Conservation (phyloP, 2,113 vertebrate genomes). For the Pseudopipra pipra region DNA sequence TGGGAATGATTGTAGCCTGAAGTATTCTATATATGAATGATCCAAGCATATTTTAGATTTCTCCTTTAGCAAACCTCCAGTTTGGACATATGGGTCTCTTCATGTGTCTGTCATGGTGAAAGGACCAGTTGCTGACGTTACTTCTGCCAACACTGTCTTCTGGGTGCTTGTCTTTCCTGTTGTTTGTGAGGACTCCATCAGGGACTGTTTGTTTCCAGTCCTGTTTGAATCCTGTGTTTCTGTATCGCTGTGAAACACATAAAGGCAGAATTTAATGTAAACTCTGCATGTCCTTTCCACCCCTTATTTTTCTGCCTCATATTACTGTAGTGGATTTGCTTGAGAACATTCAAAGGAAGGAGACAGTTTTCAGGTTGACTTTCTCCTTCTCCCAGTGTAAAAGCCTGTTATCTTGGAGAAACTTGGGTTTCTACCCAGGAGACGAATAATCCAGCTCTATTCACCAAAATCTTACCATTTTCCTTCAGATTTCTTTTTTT, state of each 20-base stretch:
- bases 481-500: neutral
- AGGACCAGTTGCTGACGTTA: neutral
- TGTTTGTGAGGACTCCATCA: neutral
- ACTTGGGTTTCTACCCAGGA: neutral
- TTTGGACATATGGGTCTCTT: neutral
- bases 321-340: neutral
- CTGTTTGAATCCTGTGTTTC: neutral
- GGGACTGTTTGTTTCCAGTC: neutral
- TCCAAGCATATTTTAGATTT: constrained; percentile 10
- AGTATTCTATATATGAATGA: constrained; percentile 21
- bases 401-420: neutral
- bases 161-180: neutral
- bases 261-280: neutral
- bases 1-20: constrained; percentile 41
- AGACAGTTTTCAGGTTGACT: neutral
- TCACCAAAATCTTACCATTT: neutral
- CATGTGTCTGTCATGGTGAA: neutral
- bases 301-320: neutral
- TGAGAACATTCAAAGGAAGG: neutral
- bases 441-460: neutral
- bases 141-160: neutral
- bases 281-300: neutral
- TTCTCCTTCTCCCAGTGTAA: neutral
- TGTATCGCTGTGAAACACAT: neutral
- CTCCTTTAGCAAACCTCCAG: neutral